A percentile compares a stretch with the other conserved stretches of the same genome.
phyloP scores from a whole-genome alignment of 2,113 vertebrate species.

The Steatornis caripensis region DNA sequence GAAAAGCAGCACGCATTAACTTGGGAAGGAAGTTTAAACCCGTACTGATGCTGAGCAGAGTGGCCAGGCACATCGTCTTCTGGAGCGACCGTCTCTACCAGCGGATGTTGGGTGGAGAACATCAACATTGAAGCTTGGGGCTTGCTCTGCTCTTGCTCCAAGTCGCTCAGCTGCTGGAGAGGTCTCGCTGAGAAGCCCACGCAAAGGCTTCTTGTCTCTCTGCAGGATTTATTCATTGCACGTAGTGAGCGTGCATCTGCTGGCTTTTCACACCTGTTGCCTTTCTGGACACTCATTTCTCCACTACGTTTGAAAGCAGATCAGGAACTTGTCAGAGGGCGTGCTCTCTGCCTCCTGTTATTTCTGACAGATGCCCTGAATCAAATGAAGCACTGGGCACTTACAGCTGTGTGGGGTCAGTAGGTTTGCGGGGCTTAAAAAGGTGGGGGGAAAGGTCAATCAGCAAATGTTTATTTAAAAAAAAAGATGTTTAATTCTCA shows the following conservation, averaged over 20 bases:
- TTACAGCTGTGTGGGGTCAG: not conserved
- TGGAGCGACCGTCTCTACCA: not conserved
- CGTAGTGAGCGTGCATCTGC: not conserved
- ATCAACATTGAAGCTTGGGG: not conserved
- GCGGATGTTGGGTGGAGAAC: not conserved
- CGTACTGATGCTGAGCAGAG: not conserved
- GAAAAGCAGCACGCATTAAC: not conserved
- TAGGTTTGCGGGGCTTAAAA: not conserved
- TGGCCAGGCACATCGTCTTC: not conserved
- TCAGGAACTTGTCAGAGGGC: not conserved
- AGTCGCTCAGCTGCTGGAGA: not conserved
- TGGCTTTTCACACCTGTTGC: not conserved
- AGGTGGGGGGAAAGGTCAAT: fast-evolving
- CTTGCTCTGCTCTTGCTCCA: not conserved
- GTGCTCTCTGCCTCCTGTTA: not conserved
- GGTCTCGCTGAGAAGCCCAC: not conserved
- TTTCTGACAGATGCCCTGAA: not conserved
- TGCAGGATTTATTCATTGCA: not conserved
- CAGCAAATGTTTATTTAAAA: not conserved
- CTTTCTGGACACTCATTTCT: not conserved
- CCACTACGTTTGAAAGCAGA: not conserved
- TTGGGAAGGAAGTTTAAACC: not conserved
- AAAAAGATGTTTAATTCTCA: not conserved
- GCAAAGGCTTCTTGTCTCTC: not conserved
- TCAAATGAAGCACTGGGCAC: not conserved